Evolutionary conservation across 2,113 vertebrate species (phyloP).

Genomic region (Tapirus terrestris): DNA sequence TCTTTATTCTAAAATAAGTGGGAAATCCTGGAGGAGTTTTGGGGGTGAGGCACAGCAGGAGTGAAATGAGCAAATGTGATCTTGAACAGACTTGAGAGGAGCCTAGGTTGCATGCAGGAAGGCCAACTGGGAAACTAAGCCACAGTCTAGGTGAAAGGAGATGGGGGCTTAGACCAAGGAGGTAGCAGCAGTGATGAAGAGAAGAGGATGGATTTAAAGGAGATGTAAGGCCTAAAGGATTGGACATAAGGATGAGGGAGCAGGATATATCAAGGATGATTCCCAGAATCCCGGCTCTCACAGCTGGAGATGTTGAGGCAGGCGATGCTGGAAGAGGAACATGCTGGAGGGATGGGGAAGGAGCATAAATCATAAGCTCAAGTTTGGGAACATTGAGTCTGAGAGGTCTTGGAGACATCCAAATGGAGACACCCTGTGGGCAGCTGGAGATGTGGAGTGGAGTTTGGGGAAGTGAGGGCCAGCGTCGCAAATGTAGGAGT

Average conservation of each 20-base stretch:
- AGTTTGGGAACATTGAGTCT: background rate
- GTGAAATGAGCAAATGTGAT: background rate
- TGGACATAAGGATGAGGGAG: background rate
- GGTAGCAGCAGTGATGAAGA: background rate
- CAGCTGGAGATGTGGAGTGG: background rate
- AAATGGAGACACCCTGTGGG: background rate
- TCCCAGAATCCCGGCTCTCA: background rate
- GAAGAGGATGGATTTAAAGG: background rate
- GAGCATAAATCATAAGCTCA: background rate
- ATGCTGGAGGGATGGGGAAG: background rate
- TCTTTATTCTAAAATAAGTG: background rate
- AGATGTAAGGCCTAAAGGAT: background rate
- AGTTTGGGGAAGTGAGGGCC: background rate
- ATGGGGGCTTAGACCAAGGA: background rate
- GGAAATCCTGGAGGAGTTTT: background rate
- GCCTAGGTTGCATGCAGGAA: fast-evolving
- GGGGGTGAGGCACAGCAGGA: background rate
- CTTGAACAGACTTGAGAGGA: background rate
- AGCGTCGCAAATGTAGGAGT: background rate
- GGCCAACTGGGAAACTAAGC: background rate
- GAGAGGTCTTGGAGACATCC: background rate
- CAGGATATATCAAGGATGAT: background rate
- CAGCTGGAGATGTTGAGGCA: background rate
- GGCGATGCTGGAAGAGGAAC: background rate
- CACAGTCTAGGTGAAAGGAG: background rate